Conservation (phyloP, 1,140 invertebrate genomes). For the Cotesia vestalis region DNA sequence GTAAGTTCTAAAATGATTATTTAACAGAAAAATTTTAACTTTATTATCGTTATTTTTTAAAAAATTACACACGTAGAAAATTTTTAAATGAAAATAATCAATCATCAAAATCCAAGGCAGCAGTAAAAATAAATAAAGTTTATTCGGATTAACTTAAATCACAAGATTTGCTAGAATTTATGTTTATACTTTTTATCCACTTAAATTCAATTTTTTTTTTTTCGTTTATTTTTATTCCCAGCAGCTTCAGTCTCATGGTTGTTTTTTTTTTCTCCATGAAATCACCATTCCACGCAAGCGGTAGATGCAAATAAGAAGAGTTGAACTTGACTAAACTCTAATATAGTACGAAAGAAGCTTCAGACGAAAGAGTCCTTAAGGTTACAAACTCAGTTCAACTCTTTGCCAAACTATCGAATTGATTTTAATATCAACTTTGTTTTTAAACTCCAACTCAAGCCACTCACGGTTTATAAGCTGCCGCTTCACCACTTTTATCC, state of each 20-base stretch:
- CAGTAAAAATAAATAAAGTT: too few species aligned
- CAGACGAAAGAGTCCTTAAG: conserved; percentile 47
- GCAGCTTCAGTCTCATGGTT: neutral
- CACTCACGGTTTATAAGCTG: conserved; percentile 26
- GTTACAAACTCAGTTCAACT: conserved; percentile 57
- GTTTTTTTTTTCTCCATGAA: neutral
- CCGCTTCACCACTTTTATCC: conserved; percentile 15
- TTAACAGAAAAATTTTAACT: too few species aligned
- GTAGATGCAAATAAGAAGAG: conserved; percentile 53
- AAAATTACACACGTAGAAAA: too few species aligned
- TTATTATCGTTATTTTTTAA: too few species aligned
- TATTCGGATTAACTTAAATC: too few species aligned
- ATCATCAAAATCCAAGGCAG: too few species aligned
- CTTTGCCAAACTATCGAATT: conserved; percentile 54
- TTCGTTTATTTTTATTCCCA: neutral
- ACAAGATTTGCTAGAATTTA: too few species aligned
- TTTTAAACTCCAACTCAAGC: conserved; percentile 47
- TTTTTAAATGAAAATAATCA: too few species aligned
- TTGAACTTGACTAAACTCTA: conserved; percentile 59
- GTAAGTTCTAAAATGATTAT: too few species aligned
- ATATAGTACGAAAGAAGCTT: conserved; percentile 46
- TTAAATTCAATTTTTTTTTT: neutral
- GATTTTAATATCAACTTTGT: conserved; percentile 63
- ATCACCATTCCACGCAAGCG: conserved; percentile 28
- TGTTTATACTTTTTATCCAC: too few species aligned